Evolutionary conservation across 1,140 invertebrate species (phyloP).

Genomic region (Brachionus calyciflorus): DNA sequence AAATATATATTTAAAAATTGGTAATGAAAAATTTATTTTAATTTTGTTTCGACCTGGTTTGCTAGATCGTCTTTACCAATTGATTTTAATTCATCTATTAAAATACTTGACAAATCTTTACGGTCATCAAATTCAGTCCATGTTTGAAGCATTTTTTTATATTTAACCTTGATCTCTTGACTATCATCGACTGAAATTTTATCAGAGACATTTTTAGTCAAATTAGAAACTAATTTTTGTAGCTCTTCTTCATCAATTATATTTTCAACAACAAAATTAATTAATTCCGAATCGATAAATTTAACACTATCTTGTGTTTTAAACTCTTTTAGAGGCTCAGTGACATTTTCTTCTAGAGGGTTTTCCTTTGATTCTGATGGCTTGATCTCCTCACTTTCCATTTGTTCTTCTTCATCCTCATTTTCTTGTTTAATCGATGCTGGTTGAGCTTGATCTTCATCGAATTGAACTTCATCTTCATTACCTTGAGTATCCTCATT

Average conservation of each 20-base stretch:
- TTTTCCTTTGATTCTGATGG: not conserved
- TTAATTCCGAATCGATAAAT: constrained; percentile 17
- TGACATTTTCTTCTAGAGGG: not conserved
- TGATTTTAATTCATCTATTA: not conserved
- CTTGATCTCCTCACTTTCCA: not conserved
- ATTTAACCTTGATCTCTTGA: not conserved
- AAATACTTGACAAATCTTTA: not conserved
- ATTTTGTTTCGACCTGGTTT: not conserved
- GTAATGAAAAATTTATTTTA: constrained; percentile 4
- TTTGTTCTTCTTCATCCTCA: constrained; percentile 16
- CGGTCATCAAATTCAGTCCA: constrained; percentile 32
- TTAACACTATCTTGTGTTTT: not conserved
- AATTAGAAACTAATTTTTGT: not conserved
- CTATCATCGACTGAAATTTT: not conserved
- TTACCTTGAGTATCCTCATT: constrained; percentile 15
- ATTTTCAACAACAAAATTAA: constrained; percentile 10
- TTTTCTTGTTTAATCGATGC: constrained; percentile 1
- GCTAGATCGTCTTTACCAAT: not conserved
- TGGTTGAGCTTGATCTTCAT: constrained; percentile 11
- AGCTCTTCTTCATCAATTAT: not conserved
- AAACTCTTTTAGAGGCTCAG: no score
- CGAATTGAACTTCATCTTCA: not conserved
- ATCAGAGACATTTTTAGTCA: not conserved
- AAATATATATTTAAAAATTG: no score
- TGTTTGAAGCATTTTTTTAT: constrained; percentile 34